These are phyloP conservation scores for Pristis pectinata DNA, from an alignment of 2,797 vertebrate genomes.

Conservation along the genomic window DNA sequence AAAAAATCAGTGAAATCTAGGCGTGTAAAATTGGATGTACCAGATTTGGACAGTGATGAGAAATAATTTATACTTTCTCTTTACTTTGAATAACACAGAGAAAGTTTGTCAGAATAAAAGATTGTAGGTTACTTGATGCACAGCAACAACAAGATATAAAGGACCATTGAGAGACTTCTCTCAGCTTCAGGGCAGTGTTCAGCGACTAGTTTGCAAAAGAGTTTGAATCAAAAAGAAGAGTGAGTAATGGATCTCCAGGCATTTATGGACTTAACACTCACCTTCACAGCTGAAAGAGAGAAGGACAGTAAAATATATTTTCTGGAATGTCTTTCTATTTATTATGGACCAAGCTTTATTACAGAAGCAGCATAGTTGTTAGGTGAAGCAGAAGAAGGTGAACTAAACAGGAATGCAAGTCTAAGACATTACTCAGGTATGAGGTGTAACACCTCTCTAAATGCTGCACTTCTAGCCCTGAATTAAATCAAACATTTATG, in stretches of 20 bases:
- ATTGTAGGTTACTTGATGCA: not conserved
- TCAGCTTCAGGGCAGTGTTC: not conserved
- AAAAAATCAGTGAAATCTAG: not conserved
- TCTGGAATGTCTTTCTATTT: not conserved
- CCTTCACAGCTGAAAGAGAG: not conserved
- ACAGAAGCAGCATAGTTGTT: not conserved
- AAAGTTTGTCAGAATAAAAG: not conserved
- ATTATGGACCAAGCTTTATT: not conserved
- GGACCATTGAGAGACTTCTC: no score
- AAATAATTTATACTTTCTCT: not conserved
- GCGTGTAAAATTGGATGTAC: not conserved
- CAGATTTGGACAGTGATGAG: not conserved
- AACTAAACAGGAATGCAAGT: not conserved
- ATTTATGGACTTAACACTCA: not conserved
- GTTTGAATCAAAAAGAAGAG: not conserved
- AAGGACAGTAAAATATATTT: not conserved
- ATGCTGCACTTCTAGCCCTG: not conserved
- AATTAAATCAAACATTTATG: not conserved
- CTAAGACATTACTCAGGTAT: constrained; percentile 2
- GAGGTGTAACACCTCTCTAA: not conserved
- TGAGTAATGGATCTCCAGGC: not conserved
- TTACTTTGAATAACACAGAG: not conserved
- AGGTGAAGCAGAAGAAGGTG: not conserved
- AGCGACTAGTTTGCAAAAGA: not conserved
- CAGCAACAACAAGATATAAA: not conserved